Evolutionary conservation across 2,113 vertebrate species (phyloP).

Genomic region (Melanerpes formicivorus): DNA sequence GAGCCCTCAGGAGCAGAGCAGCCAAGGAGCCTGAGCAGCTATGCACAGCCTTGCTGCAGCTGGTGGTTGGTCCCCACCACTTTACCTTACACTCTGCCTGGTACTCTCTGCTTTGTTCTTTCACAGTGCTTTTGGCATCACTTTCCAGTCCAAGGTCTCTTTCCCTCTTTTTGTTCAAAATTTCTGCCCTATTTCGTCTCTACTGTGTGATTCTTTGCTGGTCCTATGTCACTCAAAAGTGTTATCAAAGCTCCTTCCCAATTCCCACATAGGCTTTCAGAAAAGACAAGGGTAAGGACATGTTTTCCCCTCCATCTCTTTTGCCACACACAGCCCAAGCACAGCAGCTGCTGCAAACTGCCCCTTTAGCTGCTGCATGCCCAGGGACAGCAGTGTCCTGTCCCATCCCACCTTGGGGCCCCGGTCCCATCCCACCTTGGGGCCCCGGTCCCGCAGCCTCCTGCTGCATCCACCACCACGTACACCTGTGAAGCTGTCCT

Average conservation of each 20-base stretch:
- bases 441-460: not conserved
- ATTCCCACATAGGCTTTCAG: not conserved
- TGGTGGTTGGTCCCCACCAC: not conserved
- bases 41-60: not conserved
- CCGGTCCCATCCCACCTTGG: not conserved
- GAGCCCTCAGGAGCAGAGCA: not conserved
- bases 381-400: not conserved
- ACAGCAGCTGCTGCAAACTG: not conserved
- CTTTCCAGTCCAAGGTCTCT: not conserved
- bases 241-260: not conserved
- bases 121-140: not conserved
- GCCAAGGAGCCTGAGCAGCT: too few species aligned
- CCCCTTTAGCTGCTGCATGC: rapidly evolving
- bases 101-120: not conserved
- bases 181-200: not conserved
- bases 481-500: rapidly evolving
- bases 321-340: not conserved
- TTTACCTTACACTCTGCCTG: not conserved
- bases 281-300: not conserved
- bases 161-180: not conserved
- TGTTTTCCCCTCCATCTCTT: not conserved
- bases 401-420: not conserved
- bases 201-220: not conserved
- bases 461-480: rapidly evolving
- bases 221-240: not conserved